Evolutionary conservation across 2,113 vertebrate genomes (phyloP).

Genomic region (Ceyx margarethae): DNA sequence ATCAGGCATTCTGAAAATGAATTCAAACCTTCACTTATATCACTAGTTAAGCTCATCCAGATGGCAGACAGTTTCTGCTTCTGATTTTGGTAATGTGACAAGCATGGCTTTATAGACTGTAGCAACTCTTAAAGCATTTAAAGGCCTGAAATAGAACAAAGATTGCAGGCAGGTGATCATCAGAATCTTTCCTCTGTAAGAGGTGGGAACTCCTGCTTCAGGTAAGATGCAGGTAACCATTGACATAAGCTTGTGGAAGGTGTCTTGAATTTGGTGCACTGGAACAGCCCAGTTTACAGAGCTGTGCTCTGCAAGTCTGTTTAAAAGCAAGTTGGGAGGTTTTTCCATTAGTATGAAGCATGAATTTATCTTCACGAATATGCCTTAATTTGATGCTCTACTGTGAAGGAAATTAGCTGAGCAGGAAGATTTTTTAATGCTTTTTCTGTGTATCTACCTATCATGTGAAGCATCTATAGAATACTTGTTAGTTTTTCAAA

Average conservation of each 20-base stretch:
- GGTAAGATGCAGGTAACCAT: neutral
- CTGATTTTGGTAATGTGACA: neutral
- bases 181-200: neutral
- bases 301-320: neutral
- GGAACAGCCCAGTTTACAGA: neutral
- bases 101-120: neutral
- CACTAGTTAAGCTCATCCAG: conserved; percentile 14
- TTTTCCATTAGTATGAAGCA: neutral
- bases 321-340: neutral
- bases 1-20: neutral
- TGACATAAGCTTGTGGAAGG: neutral
- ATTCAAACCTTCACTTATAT: neutral
- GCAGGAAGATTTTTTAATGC: neutral
- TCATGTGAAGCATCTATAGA: neutral
- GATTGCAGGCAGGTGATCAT: neutral
- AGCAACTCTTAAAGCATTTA: neutral
- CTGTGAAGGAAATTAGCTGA: neutral
- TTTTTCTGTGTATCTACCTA: neutral
- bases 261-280: neutral
- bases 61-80: neutral
- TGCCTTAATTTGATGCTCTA: neutral
- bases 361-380: neutral
- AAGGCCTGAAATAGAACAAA: neutral
- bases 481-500: neutral
- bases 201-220: neutral